Evolutionary conservation across 2,113 vertebrate species (phyloP).

Genomic region (Turnix velox): DNA sequence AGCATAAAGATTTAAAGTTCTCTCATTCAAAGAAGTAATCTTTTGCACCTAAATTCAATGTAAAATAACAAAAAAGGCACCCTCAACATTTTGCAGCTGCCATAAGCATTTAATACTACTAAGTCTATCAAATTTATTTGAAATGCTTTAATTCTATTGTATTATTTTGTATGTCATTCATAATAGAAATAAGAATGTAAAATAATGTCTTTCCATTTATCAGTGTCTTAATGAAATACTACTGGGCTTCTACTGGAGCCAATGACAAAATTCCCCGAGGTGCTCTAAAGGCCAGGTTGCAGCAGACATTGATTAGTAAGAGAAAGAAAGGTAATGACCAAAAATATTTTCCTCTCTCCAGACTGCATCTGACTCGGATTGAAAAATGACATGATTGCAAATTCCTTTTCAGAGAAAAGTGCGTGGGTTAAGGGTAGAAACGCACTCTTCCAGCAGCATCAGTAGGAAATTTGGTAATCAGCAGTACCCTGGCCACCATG

Average conservation of each 20-base stretch:
- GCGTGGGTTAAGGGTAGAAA: not conserved
- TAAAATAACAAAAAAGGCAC: not conserved
- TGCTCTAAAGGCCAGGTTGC: not conserved
- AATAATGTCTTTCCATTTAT: not conserved
- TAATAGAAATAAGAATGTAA: not conserved
- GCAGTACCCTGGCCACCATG: accelerated
- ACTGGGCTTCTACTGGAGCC: not conserved
- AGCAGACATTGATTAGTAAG: not conserved
- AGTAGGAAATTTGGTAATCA: not conserved
- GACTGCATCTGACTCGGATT: not conserved
- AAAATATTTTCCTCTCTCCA: not conserved
- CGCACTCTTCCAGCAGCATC: not conserved
- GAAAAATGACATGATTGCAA: not conserved
- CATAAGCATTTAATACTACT: not conserved
- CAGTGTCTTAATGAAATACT: not conserved
- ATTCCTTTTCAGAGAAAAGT: not conserved
- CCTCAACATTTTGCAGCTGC: not conserved
- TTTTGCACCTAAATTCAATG: not conserved
- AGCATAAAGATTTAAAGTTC: not conserved
- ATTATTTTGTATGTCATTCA: not conserved
- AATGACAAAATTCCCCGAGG: not conserved
- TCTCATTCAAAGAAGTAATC: not conserved
- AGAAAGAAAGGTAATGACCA: not conserved
- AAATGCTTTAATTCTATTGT: not conserved
- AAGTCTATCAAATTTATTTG: not conserved